Base-by-base conservation (phyloP, 2,888 invertebrate species). In the Drosophila mercatorum region DNA sequence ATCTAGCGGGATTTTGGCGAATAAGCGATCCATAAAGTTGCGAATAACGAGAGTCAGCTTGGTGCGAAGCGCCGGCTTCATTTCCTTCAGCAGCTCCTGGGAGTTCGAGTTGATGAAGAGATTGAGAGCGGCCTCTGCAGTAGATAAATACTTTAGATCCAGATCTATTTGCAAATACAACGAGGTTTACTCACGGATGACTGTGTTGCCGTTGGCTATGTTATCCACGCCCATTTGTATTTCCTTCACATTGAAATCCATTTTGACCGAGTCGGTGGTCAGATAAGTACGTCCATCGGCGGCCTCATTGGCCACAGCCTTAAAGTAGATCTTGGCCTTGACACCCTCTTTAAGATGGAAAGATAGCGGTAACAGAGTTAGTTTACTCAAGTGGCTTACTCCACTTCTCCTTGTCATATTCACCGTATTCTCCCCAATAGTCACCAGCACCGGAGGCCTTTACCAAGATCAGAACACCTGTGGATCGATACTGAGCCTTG, bases 371-470 rank as follows among this genome's bases (percentile, higher is more conserved):
- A 3, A 22, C 26, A 14, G 26, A 26, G 14, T 26, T 53, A 14
- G 14, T 38, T 38, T 34, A 34, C 10, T 34, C 0, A 6, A 6
- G 34, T 34, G 22, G 36, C n/a, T 2, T 2, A 17, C 11, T 17
- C 12, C 17, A 10, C 7, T 40, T 31, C 41, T 3, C 31, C 11
- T 3, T 14, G 7, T 40, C 11, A 0, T 2, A 80, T 91, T 93
- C 91, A 97, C 97, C 96, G 89, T 97, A 97, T 93, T 97, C 96
- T 65, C 97, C 97, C 97, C 97, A 97, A 92, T 97, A 97, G 91
- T 97, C 97, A 5, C 97, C 97, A 57, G 96, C 96, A 5, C 97
- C 97, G 0, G 96, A 96, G 8, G 97, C 97, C 81, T 96, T 95
- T 0, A 97, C 96, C 71, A 97, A 94, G 80, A 97, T 95, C 64